These are phyloP conservation scores for Stenodema calcarata DNA, from an alignment of 2,888 invertebrate genomes.

Conservation along the genomic window DNA sequence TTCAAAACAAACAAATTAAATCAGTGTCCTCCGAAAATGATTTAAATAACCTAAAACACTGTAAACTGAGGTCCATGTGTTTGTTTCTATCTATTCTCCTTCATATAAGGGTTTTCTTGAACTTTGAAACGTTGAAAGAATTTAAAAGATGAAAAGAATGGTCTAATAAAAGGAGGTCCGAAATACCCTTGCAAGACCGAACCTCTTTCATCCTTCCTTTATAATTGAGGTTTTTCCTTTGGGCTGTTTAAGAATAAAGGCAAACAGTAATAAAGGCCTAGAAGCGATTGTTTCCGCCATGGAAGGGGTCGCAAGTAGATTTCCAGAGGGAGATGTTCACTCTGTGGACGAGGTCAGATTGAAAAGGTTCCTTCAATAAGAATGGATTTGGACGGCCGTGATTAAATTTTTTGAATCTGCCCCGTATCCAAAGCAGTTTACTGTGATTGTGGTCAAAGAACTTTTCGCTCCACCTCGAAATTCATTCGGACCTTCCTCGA, in stretches of 20 bases:
- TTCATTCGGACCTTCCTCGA: too few species aligned
- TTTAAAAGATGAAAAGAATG: not conserved
- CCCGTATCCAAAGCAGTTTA: not conserved
- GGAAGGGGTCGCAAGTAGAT: not conserved
- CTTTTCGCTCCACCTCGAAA: too few species aligned
- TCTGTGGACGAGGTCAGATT: not conserved
- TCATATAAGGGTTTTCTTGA: not conserved
- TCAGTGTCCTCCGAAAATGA: too few species aligned
- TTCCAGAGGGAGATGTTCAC: not conserved
- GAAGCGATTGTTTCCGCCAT: not conserved
- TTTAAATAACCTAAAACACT: too few species aligned
- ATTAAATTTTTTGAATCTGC: not conserved
- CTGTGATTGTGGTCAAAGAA: not conserved
- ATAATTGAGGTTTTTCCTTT: constrained; percentile 45
- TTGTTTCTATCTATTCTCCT: too few species aligned
- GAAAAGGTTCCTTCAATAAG: not conserved
- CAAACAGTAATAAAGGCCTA: constrained; percentile 43
- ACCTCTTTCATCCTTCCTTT: not conserved
- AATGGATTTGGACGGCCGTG: not conserved
- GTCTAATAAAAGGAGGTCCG: not conserved
- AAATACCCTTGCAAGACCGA: not conserved
- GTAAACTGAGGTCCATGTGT: too few species aligned
- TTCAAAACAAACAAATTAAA: too few species aligned
- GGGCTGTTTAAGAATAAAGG: constrained; percentile 28
- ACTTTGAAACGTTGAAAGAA: not conserved